Base-by-base conservation (phyloP, 1,140 invertebrate genomes). In the Drosophila simulans region DNA sequence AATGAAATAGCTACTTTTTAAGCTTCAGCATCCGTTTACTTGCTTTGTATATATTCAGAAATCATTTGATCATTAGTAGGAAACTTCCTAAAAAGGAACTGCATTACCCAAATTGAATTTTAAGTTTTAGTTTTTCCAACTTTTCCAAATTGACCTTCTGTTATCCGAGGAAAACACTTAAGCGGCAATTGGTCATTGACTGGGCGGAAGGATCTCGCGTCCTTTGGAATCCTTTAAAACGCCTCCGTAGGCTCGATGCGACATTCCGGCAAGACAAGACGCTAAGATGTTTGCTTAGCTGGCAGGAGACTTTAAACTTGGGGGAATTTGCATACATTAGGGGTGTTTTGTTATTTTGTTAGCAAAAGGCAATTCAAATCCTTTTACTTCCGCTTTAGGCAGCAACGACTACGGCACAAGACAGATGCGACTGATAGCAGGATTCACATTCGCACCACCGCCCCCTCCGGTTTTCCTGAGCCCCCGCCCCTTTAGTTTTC, bases 381-480 rank as follows among this genome's bases (percentile, higher is more conserved):
- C 83, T 88, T 86, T 86, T 86, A 86, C 83, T 86, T 86, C 83
- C 83, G 83, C 83, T 82, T 76, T 66, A 88, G 73, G 76, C 84
- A 81, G 71, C 66, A 68, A 76, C 75, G 65, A 62, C 42, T 48
- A 68, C 53, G 62, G 58, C 15, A 51, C 39, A 60, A 81, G 66
- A 76, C 83, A 88, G 83, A 89, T 88, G 84, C 76, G 70, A 60
- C 84, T 89, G 84, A 88, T 88, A 88, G 79, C 84, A 73, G 70
- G 65, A 88, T 88, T 88, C 83, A 76, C 83, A 83, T 64, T 70
- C 42, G 56, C 59, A 37, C 55, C 52, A 46, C 40, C 45, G 37
- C 20, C 46, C 27, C 13, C 49, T 0, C 42, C 12, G 17, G 13
- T 7, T 22, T 31, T 22, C 22, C 48, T 42, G 46, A 35, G 11